phyloP scores from a whole-genome alignment of 2,888 invertebrate species.

The Laspeyria flexula region DNA sequence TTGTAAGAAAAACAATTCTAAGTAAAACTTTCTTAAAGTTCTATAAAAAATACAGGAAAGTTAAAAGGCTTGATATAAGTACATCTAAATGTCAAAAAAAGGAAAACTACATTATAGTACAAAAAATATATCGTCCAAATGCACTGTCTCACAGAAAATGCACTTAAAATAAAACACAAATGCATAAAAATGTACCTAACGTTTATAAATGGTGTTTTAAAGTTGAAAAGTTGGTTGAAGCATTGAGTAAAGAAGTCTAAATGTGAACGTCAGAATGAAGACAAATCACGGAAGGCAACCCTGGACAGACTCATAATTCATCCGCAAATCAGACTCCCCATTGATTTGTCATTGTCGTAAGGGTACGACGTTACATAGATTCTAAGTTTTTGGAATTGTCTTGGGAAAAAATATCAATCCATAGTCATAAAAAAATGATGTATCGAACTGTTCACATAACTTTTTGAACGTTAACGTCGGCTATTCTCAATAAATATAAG shows the following conservation, averaged over 20 bases:
- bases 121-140: background rate
- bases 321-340: constrained; percentile 36
- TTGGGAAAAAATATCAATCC: no score
- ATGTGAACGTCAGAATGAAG: constrained; percentile 30
- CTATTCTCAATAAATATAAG: no score
- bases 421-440: no score
- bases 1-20: no score
- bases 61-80: no score
- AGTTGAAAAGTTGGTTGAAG: constrained; percentile 30
- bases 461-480: no score
- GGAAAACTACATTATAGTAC: no score
- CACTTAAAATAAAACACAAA: background rate
- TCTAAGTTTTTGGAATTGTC: constrained; percentile 1
- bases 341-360: constrained; percentile 48
- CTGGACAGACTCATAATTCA: constrained; percentile 43
- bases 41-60: no score
- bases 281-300: constrained; percentile 35
- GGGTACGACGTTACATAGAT: constrained; percentile 10
- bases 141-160: background rate
- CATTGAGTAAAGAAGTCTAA: no score
- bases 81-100: no score
- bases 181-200: constrained; percentile 11
- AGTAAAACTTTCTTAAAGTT: no score
- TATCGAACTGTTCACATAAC: no score
- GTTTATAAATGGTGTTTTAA: constrained; percentile 33